Base-by-base conservation (phyloP, 2,888 invertebrate species). In the Fragum sueziense region DNA sequence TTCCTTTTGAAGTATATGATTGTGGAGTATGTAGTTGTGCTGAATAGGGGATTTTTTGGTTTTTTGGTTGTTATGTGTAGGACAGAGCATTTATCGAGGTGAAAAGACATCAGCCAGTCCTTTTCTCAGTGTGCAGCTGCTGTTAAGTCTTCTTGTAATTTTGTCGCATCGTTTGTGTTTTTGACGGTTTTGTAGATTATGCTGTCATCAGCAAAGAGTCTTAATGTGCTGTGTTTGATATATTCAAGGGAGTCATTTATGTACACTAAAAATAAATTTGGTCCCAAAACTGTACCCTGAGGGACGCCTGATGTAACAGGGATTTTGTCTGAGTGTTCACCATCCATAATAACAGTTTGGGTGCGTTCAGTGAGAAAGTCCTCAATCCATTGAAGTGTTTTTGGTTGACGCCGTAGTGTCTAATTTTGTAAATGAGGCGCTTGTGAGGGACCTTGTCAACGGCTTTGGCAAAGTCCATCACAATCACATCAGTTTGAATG, bases 121-220 rank as follows among this genome's bases (percentile, higher is more conserved):
- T 54, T 4, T 31, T 65, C 54, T 54, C 67, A 72, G 17, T 29
- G 37, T n/a, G 25, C 54, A 27, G 27, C 54, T 27, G 68, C 34
- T 4, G 57, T 65, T 17, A 68, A 25, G 17, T 74, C 57, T 22
- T 33, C 31, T 37, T 73, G 77, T 1, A 77, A 70, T 7, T 22
- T 27, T 74, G 14, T 20, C 1, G 62, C 73, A 54, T 74, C 67
- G 9, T 17, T 9, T 14, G 14, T 22, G 17, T 14, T 31, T 22
- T 33, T 61, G 22, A 74, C 67, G 7, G 65, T 31, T 67, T 54
- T 74, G 29, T 74, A 74, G 20, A 74, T 54, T 20, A 69, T 69
- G 33, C 68, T 69, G 25, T 69, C 74, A 59, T 74, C 75, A 6
- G 75, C 70, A 51, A 75, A 75, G 9, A 75, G 70, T 27, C 75